Base-by-base conservation (phyloP, 2,113 vertebrate species). In the Diphyllodes magnificus region DNA sequence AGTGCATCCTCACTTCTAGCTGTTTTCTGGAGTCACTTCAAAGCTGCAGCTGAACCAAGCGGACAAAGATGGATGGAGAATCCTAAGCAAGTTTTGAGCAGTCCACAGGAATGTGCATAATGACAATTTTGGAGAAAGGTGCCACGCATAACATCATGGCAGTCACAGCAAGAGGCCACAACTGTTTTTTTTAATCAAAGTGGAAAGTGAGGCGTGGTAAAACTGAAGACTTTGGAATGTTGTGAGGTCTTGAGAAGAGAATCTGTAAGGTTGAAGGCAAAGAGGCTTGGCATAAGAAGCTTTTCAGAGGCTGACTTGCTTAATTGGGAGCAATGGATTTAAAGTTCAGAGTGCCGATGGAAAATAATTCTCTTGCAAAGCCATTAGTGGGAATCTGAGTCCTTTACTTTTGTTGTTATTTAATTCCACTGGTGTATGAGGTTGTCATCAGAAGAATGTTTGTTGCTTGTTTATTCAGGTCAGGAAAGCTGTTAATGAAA, bases 381-480 rank as follows among this genome's bases (percentile, higher is more conserved):
- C 40, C 30, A 23, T 77, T 51, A n/a, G 40, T 82, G 51, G 80
- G 63, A 91, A 72, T 66, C 39, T 61, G 70, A 92, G 39, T 88
- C 39, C 63, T 88, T 80, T 90, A 23, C n/a, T 84, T 84, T 51
- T 57, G 15, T 81, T 91, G 51, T 81, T 72, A 40, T 64, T 92
- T 88, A 68, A 86, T 88, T 78, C 25, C 51, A 45, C 31, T 78
- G 17, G 28, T 51, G 27, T 51, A 51, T 35, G 40, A 33, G 23
- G 20, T 60, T 95, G 85, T 90, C 76, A 78, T 70, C 80, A 50
- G 65, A 86, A 64, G 59, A 90, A 85, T 92, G 75, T 65, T 94
- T 89, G 81, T 94, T 90, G 47, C 54, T 95, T 96, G 75, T 96
- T 96, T 89, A 86, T 87, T 96, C 88, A 92, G 92, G 73, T 93